These are phyloP conservation scores for Alosa alosa DNA, from an alignment of 2,113 vertebrate species.

Conservation along the genomic window DNA sequence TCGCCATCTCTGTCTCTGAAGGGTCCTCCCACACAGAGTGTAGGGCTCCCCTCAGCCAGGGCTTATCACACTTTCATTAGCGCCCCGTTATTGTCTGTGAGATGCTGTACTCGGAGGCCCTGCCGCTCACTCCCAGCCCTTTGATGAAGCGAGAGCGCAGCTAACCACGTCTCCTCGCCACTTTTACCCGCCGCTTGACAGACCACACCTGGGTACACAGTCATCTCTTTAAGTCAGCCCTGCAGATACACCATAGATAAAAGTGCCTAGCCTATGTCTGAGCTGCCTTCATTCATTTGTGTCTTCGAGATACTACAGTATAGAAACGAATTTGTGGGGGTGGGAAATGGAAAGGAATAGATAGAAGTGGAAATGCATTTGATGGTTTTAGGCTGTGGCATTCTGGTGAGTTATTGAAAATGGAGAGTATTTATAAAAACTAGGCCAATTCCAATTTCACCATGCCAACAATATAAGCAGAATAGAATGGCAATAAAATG, in stretches of 20 bases:
- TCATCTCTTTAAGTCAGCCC: constrained; percentile 41
- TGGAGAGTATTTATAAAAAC: not conserved
- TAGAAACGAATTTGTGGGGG: not conserved
- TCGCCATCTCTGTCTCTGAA: constrained; percentile 26
- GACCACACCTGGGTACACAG: constrained; percentile 61
- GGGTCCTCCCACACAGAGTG: constrained; percentile 47
- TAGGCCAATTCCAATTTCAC: not conserved
- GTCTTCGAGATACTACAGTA: not conserved
- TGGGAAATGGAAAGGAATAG: not conserved
- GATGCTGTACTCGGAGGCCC: constrained; percentile 47
- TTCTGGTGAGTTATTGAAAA: not conserved
- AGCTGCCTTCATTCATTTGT: not conserved
- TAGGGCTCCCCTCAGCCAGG: constrained; percentile 64
- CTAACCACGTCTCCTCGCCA: constrained; percentile 60
- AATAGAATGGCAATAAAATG: not conserved
- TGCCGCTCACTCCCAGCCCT: constrained; percentile 50
- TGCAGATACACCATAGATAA: constrained; percentile 43
- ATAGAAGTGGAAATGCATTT: not conserved
- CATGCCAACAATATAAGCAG: not conserved
- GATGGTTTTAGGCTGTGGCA: not conserved
- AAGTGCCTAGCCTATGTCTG: not conserved
- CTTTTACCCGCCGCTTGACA: constrained; percentile 37
- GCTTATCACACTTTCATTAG: constrained; percentile 71
- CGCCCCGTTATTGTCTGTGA: constrained; percentile 62
- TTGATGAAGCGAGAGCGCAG: constrained; percentile 46